phyloP scores from a whole-genome alignment of 2,888 invertebrate genomes.

The Cyrtodaria siliqua region DNA sequence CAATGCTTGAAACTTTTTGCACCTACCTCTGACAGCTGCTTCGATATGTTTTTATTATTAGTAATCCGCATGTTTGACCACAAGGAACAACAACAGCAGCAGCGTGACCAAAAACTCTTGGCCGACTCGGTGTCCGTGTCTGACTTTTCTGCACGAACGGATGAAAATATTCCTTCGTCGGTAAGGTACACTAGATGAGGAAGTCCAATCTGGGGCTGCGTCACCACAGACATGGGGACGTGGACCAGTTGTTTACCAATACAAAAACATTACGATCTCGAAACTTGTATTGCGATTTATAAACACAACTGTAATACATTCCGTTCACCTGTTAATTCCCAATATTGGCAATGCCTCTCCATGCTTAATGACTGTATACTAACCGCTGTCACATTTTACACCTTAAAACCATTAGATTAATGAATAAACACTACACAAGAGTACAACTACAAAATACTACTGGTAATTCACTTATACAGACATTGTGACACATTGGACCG shows the following conservation, averaged over 20 bases:
- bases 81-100: slow-evolving; percentile 32
- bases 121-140: slow-evolving; percentile 10
- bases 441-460: too few relatives aligned
- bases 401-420: too few relatives aligned
- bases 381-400: too few relatives aligned
- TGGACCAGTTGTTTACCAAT: too few relatives aligned
- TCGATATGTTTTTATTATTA: slow-evolving; percentile 35
- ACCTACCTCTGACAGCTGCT: slow-evolving; percentile 48
- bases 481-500: too few relatives aligned
- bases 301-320: background rate
- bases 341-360: background rate
- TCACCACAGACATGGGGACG: slow-evolving; percentile 51
- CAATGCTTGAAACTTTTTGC: too few relatives aligned
- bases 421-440: too few relatives aligned
- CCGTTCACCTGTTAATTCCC: background rate
- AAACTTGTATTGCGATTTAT: background rate
- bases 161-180: slow-evolving; percentile 59
- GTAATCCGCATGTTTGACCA: slow-evolving; percentile 41
- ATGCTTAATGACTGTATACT: too few relatives aligned
- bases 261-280: too few relatives aligned
- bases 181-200: slow-evolving; percentile 61
- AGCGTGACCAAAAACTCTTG: slow-evolving; percentile 33
- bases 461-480: too few relatives aligned
- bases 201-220: slow-evolving; percentile 41
- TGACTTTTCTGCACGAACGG: slow-evolving; percentile 35